These are phyloP conservation scores for Thunnus albacares DNA, from an alignment of 2,797 vertebrate genomes.

Conservation along the genomic window DNA sequence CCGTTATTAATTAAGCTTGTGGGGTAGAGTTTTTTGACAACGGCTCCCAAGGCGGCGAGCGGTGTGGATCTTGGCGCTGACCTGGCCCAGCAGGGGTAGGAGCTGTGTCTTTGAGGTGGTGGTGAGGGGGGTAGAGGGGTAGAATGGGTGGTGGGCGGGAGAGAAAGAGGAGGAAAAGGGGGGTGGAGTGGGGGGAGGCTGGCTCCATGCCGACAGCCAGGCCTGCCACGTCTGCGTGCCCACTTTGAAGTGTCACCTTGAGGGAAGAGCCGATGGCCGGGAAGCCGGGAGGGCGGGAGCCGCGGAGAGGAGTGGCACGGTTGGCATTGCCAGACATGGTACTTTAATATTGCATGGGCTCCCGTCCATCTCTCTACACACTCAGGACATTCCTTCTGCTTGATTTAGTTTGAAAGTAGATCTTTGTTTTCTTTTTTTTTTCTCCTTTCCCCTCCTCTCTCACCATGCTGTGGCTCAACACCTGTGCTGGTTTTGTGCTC, in stretches of 20 bases:
- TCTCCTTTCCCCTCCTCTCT: conserved; percentile 49
- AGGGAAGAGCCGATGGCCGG: conserved; percentile 88
- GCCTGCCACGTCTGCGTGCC: conserved; percentile 85
- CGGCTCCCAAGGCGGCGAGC: conserved; percentile 82
- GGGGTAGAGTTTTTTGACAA: conserved; percentile 87
- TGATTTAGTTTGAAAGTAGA: conserved; percentile 89
- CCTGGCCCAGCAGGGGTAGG: conserved; percentile 84
- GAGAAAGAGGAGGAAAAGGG: conserved; percentile 78
- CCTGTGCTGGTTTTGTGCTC: conserved; percentile 82
- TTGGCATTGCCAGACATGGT: conserved; percentile 85
- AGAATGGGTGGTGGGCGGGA: conserved; percentile 75
- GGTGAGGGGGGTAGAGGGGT: conserved; percentile 64
- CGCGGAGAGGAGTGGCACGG: conserved; percentile 84
- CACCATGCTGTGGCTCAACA: conserved; percentile 79
- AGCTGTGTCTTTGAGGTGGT: conserved; percentile 88
- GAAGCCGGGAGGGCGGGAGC: conserved; percentile 84
- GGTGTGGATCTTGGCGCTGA: conserved; percentile 87
- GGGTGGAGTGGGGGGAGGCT: conserved; percentile 79
- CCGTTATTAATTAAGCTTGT: conserved; percentile 87
- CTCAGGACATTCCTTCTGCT: conserved; percentile 88
- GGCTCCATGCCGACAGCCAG: conserved; percentile 88
- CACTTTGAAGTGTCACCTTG: conserved; percentile 97
- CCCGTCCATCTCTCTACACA: conserved; percentile 87
- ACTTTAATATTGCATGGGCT: conserved; percentile 90
- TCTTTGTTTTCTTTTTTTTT: conserved; percentile 75